Percentiles rank a stretch among this genome's conserved stretches.
phyloP scores from a whole-genome alignment of 1,140 invertebrate species.

The Sitobion miscanthi region DNA sequence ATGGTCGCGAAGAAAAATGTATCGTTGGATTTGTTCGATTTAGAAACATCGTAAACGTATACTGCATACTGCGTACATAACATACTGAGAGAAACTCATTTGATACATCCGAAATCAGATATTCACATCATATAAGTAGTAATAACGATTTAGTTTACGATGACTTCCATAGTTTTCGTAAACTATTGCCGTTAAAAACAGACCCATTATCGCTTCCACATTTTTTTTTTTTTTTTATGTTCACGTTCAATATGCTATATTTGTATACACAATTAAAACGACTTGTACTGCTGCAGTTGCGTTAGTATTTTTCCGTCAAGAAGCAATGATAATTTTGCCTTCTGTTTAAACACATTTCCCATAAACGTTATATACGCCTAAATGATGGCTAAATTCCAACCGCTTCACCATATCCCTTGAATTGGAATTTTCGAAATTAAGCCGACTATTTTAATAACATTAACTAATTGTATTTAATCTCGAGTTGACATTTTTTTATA shows the following conservation, averaged over 20 bases:
- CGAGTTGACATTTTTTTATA: not conserved
- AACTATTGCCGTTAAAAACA: not conserved
- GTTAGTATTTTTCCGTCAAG: not conserved
- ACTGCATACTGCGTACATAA: not conserved
- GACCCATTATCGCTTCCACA: not conserved
- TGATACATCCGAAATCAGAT: not conserved
- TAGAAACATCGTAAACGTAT: not conserved
- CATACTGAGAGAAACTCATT: not conserved
- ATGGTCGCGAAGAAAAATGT: not conserved
- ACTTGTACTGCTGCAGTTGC: not conserved
- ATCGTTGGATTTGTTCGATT: not conserved
- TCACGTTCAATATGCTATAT: not conserved
- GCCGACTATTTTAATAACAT: no score
- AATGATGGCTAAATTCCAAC: no score
- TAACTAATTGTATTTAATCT: not conserved
- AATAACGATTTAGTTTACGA: not conserved
- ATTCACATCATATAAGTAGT: not conserved
- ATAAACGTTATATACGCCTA: not conserved
- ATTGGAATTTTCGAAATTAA: not conserved
- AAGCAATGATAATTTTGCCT: not conserved
- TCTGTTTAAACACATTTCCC: not conserved
- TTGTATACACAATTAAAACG: not conserved
- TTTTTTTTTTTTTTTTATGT: not conserved
- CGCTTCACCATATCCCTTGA: no score
- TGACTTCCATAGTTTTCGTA: not conserved